phyloP scores from a whole-genome alignment of 92 coral and sea anemone genomes.

The Pocillopora grandis region DNA sequence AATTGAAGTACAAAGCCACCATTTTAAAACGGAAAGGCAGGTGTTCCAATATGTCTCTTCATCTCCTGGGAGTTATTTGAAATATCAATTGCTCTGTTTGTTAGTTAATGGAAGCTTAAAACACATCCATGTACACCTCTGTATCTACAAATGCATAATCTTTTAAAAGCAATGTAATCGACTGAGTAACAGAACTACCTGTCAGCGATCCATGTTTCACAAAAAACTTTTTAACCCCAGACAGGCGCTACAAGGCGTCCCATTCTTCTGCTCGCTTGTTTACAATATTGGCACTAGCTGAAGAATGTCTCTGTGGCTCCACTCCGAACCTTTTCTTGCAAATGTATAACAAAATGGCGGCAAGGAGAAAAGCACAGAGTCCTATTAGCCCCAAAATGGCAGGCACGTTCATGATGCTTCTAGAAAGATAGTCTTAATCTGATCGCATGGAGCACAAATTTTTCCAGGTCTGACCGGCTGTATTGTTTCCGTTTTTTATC shows the following conservation, averaged over 20 bases:
- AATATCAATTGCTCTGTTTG: slow-evolving; percentile 1
- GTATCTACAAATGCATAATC: not conserved
- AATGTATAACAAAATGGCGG: slow-evolving; percentile 36
- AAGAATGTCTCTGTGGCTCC: slow-evolving; percentile 25
- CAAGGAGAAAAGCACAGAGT: slow-evolving; percentile 20
- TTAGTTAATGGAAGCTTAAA: not conserved
- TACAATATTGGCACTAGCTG: slow-evolving; percentile 18
- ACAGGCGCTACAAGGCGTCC: slow-evolving; percentile 16
- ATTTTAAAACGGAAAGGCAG: not conserved
- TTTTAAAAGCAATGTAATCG: not conserved
- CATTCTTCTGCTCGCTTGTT: slow-evolving; percentile 6
- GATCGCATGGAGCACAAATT: not conserved
- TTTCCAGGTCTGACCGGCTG: not conserved
- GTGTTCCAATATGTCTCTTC: not conserved
- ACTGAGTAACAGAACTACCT: not conserved
- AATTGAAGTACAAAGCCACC: not conserved
- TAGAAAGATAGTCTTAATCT: not conserved
- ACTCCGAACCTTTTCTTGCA: slow-evolving; percentile 31
- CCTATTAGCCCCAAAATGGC: slow-evolving; percentile 36
- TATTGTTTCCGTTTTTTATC: not conserved
- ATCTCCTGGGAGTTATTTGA: not conserved
- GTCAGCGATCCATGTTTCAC: not conserved
- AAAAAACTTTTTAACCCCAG: too few species aligned
- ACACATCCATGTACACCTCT: not conserved
- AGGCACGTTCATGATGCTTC: slow-evolving; percentile 30